phyloP scores from a whole-genome alignment of 2,797 vertebrate species.

The Leuciscus waleckii region DNA sequence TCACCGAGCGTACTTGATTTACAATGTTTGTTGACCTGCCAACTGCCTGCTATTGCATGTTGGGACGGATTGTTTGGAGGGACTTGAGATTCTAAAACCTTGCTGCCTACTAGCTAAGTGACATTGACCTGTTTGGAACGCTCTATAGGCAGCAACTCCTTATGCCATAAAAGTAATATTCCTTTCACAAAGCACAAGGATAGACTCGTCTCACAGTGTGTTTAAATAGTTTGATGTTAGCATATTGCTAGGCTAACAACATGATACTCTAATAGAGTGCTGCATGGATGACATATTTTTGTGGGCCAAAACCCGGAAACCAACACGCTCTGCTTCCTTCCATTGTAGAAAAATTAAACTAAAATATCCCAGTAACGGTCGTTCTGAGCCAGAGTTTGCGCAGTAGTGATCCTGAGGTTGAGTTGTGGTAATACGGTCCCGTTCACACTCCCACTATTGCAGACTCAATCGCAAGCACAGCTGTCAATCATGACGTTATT shows the following conservation, averaged over 20 bases:
- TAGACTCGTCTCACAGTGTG: not conserved
- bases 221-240: not conserved
- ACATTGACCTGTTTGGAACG: not conserved
- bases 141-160: not conserved
- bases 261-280: not conserved
- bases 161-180: not conserved
- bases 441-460: no score
- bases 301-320: not conserved
- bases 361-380: no score
- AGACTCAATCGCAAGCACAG: no score
- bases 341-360: no score
- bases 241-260: not conserved
- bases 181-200: not conserved
- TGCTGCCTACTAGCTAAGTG: not conserved
- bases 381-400: no score
- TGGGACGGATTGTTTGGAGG: slow-evolving; percentile 4
- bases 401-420: no score
- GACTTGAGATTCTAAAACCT: not conserved
- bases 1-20: slow-evolving; percentile 17
- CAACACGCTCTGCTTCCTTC: no score
- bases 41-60: slow-evolving; percentile 27
- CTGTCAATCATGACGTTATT: no score
- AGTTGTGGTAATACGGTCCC: no score
- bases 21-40: slow-evolving; percentile 33
- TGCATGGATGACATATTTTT: not conserved